Conservation (phyloP, 2,797 vertebrate genomes). For the Mastacembelus armatus region DNA sequence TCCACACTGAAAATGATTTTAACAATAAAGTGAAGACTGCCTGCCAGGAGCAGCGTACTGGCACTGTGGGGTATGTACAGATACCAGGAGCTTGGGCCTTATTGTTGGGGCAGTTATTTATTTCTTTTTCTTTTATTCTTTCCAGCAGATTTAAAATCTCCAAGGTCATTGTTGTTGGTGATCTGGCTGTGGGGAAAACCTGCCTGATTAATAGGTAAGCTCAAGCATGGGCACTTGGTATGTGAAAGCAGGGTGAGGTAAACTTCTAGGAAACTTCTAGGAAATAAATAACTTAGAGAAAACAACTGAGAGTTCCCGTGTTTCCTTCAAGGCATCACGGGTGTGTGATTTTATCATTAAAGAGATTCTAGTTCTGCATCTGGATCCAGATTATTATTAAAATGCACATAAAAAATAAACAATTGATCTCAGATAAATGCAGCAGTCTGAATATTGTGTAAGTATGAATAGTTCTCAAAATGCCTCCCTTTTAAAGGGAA, state of each 20-base stretch:
- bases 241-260: not conserved
- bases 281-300: slow-evolving; percentile 18
- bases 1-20: slow-evolving; percentile 87
- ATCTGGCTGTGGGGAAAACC: slow-evolving; percentile 96
- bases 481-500: no score
- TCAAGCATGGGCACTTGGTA: not conserved
- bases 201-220: slow-evolving; percentile 95
- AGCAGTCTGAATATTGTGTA: no score
- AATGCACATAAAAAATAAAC: no score
- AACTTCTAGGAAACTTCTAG: slow-evolving; percentile 20
- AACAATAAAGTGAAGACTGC: slow-evolving; percentile 88
- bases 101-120: not conserved
- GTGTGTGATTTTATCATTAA: not conserved
- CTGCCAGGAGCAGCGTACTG: slow-evolving; percentile 93
- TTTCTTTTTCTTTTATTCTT: slow-evolving; percentile 8
- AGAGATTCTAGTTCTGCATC: no score
- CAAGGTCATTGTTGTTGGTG: slow-evolving; percentile 96
- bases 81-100: not conserved
- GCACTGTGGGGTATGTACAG: slow-evolving; percentile 91
- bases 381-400: no score
- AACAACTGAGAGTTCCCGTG: not conserved
- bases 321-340: not conserved
- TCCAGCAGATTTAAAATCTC: slow-evolving; percentile 94
- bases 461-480: no score
- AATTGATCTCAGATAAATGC: no score